phyloP scores from a whole-genome alignment of 2,113 vertebrate genomes.

The Aptenodytes patagonicus region DNA sequence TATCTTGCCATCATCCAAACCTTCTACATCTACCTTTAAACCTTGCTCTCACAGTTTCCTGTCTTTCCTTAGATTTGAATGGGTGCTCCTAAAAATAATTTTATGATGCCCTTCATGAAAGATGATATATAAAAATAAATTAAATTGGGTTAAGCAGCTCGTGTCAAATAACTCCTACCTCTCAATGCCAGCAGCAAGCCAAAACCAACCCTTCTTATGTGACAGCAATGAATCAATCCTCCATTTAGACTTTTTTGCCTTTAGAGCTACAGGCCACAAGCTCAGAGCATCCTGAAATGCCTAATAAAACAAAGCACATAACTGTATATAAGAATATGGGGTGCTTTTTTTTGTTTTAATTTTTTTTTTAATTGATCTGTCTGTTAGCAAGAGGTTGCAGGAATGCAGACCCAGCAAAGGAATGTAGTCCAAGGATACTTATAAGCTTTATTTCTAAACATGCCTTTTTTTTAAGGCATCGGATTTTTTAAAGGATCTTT shows the following conservation, averaged over 20 bases:
- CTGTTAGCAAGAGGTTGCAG: neutral
- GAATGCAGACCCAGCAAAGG: neutral
- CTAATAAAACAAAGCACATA: neutral
- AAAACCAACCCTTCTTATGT: neutral
- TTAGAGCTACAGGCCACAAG: neutral
- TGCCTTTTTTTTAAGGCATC: neutral
- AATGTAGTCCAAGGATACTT: neutral
- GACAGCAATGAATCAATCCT: neutral
- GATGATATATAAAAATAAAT: neutral
- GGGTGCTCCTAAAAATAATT: neutral
- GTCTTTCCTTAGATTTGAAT: neutral
- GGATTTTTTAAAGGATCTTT: neutral
- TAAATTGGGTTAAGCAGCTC: neutral
- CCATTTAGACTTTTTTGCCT: neutral
- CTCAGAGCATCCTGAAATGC: neutral
- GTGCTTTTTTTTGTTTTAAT: neutral
- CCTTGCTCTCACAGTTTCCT: neutral
- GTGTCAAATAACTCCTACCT: neutral
- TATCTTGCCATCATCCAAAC: neutral
- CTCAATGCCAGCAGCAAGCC: neutral
- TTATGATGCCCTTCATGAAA: neutral
- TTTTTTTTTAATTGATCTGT: neutral
- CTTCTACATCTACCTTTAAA: neutral
- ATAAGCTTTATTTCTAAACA: neutral
- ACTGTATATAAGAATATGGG: neutral